Evolutionary conservation across 2,113 vertebrate genomes (phyloP).

Genomic region (Gorsachius goisagi): DNA sequence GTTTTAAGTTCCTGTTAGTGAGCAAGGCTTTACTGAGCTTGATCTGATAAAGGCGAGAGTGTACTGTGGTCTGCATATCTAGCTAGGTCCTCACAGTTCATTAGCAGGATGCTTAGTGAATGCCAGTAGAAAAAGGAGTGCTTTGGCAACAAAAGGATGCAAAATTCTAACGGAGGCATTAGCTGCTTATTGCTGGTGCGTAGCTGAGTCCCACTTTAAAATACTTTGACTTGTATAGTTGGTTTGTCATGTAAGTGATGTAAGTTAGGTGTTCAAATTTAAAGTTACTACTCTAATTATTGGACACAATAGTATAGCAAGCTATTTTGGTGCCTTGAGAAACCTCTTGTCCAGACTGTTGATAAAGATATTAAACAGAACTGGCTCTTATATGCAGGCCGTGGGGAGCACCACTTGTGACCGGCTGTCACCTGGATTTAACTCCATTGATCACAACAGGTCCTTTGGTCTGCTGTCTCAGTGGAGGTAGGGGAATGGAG

Average conservation of each 20-base stretch:
- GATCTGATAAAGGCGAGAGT: not conserved
- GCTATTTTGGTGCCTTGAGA: not conserved
- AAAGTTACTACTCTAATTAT: not conserved
- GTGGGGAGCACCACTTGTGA: too few species aligned
- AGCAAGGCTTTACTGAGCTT: not conserved
- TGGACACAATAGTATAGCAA: not conserved
- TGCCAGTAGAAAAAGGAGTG: not conserved
- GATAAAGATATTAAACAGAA: too few species aligned
- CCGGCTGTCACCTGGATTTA: too few species aligned
- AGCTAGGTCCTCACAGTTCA: not conserved
- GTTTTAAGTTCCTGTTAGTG: not conserved
- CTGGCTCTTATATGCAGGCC: too few species aligned
- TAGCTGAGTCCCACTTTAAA: not conserved
- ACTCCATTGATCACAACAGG: too few species aligned
- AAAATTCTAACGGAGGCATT: not conserved
- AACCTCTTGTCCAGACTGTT: not conserved
- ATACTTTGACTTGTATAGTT: not conserved
- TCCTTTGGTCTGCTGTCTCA: too few species aligned
- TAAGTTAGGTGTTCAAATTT: not conserved
- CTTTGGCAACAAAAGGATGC: not conserved
- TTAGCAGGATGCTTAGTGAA: not conserved
- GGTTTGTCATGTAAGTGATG: rapidly evolving
- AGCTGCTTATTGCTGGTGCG: not conserved
- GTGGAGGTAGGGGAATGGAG: too few species aligned
- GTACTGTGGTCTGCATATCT: rapidly evolving